phyloP scores from a whole-genome alignment of 2,888 invertebrate genomes.

The Arge pagana region DNA sequence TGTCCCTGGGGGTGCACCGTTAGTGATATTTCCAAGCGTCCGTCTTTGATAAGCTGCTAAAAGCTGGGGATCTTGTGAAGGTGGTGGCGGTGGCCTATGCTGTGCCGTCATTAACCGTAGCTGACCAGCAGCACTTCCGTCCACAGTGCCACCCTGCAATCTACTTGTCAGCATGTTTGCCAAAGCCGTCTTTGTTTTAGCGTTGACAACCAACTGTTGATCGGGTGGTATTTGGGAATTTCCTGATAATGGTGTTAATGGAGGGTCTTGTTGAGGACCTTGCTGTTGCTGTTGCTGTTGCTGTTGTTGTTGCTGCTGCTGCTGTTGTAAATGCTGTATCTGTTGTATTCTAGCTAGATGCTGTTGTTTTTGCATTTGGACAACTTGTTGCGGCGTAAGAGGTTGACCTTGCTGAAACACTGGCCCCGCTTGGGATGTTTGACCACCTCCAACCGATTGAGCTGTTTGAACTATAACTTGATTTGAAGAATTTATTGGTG shows the following conservation, averaged over 20 bases:
- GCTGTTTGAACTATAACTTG: slow-evolving; percentile 33
- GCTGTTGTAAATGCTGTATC: slow-evolving; percentile 68
- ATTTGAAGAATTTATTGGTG: slow-evolving; percentile 48
- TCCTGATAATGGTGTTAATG: slow-evolving; percentile 43
- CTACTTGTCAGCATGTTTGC: slow-evolving; percentile 92
- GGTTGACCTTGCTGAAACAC: slow-evolving; percentile 53
- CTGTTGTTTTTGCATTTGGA: slow-evolving; percentile 53
- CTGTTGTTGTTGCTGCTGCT: slow-evolving; percentile 64
- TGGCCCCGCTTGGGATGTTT: slow-evolving; percentile 44
- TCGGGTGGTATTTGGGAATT: slow-evolving; percentile 53
- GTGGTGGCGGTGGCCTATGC: slow-evolving; percentile 67
- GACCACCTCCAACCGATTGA: slow-evolving; percentile 41
- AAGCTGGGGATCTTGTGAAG: slow-evolving; percentile 58
- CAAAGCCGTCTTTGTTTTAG: slow-evolving; percentile 92
- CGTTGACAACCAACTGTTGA: slow-evolving; percentile 73
- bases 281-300: slow-evolving; percentile 66
- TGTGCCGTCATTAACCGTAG: slow-evolving; percentile 82
- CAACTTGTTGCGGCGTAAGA: slow-evolving; percentile 57
- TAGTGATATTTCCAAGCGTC: slow-evolving; percentile 63
- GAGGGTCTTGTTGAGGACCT: slow-evolving; percentile 44
- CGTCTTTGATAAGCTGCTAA: slow-evolving; percentile 56
- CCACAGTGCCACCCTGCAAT: slow-evolving; percentile 63
- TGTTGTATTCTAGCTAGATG: slow-evolving; percentile 55
- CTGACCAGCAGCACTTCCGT: slow-evolving; percentile 61
- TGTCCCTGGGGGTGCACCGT: slow-evolving; percentile 53